Conservation (phyloP, 1,140 invertebrate species). For the Drosophila parvula region DNA sequence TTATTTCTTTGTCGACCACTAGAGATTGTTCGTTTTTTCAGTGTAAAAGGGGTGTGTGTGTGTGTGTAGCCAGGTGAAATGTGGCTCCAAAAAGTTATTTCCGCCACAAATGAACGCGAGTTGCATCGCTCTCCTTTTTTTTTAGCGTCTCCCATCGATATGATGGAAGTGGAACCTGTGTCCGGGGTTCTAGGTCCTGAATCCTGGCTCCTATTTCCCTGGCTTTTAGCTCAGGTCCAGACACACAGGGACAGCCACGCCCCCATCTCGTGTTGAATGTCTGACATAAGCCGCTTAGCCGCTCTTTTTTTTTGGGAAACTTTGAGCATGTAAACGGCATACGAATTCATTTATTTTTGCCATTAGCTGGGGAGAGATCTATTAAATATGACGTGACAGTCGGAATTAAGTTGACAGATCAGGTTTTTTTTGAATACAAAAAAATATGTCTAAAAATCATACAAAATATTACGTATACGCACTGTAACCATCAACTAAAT, state of each 20-base stretch:
- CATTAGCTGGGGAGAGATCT: conserved; percentile 19
- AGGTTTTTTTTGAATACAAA: neutral
- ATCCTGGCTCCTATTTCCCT: conserved; percentile 26
- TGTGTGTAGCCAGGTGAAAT: conserved; percentile 63
- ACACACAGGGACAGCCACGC: conserved; percentile 16
- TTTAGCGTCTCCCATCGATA: conserved; percentile 59
- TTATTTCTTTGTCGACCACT: conserved; percentile 10
- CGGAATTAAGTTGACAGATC: neutral
- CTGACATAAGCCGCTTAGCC: conserved; percentile 70
- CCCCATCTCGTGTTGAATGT: neutral
- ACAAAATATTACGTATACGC: conserved; percentile 5
- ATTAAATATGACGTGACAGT: conserved; percentile 36
- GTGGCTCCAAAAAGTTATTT: conserved; percentile 74
- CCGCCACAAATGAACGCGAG: conserved; percentile 72
- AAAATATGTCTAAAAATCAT: conserved; percentile 1
- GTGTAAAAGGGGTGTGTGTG: conserved; percentile 61
- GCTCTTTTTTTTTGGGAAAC: conserved; percentile 53
- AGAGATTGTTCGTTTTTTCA: conserved; percentile 55
- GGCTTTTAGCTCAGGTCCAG: conserved; percentile 51
- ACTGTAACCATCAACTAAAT: neutral
- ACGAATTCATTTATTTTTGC: conserved; percentile 28
- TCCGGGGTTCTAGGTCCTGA: neutral
- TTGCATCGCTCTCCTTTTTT: conserved; percentile 20
- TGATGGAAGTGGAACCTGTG: conserved; percentile 9
- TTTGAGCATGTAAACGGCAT: conserved; percentile 64